Evolutionary conservation across 2,113 vertebrate genomes (phyloP).

Genomic region (Eretmochelys imbricata): DNA sequence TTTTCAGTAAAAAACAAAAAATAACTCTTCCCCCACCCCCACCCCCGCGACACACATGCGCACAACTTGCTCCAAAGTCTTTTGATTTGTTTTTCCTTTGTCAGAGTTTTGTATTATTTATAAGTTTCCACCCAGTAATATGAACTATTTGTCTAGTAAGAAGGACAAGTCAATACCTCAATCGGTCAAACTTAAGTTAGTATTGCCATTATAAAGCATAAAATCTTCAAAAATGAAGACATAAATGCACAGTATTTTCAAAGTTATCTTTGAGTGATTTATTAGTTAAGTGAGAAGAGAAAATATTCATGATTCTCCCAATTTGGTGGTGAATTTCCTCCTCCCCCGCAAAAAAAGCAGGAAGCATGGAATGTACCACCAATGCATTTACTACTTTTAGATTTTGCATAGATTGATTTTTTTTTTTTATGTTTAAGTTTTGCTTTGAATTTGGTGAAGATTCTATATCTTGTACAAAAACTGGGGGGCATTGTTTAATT

Average conservation of each 20-base stretch:
- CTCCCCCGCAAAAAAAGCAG: not conserved
- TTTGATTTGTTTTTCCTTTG: not conserved
- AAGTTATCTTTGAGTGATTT: not conserved
- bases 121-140: not conserved
- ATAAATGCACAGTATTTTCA: not conserved
- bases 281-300: not conserved
- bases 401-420: not conserved
- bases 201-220: not conserved
- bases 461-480: not conserved
- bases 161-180: not conserved
- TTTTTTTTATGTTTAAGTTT: not conserved
- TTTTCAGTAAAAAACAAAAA: not conserved
- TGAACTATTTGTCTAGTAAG: not conserved
- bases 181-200: not conserved
- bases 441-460: not conserved
- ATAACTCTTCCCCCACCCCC: not conserved
- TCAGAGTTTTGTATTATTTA: not conserved
- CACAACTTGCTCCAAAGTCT: not conserved
- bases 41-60: not conserved
- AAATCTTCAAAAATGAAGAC: not conserved
- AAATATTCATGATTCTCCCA: slow-evolving; percentile 2
- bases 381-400: slow-evolving; percentile 53
- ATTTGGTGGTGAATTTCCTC: not conserved
- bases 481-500: not conserved
- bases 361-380: not conserved